Base-by-base conservation (phyloP, 2,888 invertebrate species). In the Acleris literana region DNA sequence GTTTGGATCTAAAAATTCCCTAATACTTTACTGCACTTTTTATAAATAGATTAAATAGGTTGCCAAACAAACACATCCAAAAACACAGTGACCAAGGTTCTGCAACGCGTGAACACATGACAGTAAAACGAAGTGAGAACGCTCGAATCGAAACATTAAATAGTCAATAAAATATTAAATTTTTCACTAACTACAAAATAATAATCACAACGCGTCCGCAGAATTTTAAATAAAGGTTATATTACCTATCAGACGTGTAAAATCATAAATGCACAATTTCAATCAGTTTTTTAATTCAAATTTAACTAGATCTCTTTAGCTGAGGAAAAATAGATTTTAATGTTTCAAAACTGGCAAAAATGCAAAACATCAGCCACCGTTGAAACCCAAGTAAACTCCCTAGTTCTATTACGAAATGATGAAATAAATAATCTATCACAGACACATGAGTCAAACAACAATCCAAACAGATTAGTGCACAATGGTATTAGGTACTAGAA, bases 341-440 rank as follows among this genome's bases (percentile, higher is more conserved):
- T 1, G 13, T 13, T 39, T 39, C 39, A 39, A 39, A 13, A 39
- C 39, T 13, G 39, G 39, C 39, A 13, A 64, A 69, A 66, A 62
- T n/a, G 70, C 46, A 46, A 59, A 87, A 86, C 77, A 85, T 87
- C 86, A 89, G 87, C 82, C 88, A 87, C 87, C 86, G 87, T 58
- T 64, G 74, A 75, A 70, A 70, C 73, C 72, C 71, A 74, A 74
- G 72, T 72, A 68, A 77, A 76, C 74, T 78, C 74, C 74, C 81
- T 80, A 81, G 76, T 77, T 73, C 76, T 77, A 76, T 71, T 72
- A 81, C 75, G 78, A 74, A 68, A 72, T 72, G 70, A 76, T 73
- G 77, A 85, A 87, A 89, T 89, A 90, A 91, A 88, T 88, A 87
- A 83, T 83, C 87, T 92, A 92, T 92, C 92, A 92, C 91, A 92